These are phyloP conservation scores for Acholoe squamosa DNA, from an alignment of 2,888 invertebrate species.

Conservation along the genomic window DNA sequence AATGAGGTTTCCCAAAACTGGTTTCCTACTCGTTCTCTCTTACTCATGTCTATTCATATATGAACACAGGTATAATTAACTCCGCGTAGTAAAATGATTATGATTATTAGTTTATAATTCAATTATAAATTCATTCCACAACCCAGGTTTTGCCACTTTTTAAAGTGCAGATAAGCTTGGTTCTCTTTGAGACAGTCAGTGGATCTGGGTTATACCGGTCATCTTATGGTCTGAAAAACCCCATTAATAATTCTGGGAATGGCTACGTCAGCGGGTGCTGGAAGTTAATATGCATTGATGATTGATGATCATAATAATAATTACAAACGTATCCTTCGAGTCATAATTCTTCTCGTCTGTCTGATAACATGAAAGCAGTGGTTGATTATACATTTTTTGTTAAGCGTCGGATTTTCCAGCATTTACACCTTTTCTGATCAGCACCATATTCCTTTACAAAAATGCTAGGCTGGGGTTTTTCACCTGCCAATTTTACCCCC, in stretches of 20 bases:
- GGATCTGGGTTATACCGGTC: not conserved
- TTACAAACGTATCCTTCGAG: not conserved
- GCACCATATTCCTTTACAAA: not conserved
- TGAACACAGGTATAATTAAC: too few species aligned
- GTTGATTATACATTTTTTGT: not conserved
- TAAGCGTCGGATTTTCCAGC: not conserved
- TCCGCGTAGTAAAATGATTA: too few species aligned
- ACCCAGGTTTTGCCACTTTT: not conserved
- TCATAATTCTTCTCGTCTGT: not conserved
- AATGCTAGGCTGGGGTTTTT: not conserved
- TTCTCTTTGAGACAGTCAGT: not conserved
- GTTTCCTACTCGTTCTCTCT: too few species aligned
- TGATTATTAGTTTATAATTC: too few species aligned
- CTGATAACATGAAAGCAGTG: not conserved
- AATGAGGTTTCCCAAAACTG: too few species aligned
- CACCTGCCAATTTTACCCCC: not conserved
- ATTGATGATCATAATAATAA: not conserved
- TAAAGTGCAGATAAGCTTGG: not conserved
- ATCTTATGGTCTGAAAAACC: not conserved
- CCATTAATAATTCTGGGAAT: not conserved
- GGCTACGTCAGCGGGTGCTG: not conserved
- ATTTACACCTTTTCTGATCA: not conserved
- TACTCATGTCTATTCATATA: too few species aligned
- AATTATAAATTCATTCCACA: not conserved
- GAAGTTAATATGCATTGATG: not conserved